Conservation (phyloP, 2,888 invertebrate species). For the Papilio gigon region DNA sequence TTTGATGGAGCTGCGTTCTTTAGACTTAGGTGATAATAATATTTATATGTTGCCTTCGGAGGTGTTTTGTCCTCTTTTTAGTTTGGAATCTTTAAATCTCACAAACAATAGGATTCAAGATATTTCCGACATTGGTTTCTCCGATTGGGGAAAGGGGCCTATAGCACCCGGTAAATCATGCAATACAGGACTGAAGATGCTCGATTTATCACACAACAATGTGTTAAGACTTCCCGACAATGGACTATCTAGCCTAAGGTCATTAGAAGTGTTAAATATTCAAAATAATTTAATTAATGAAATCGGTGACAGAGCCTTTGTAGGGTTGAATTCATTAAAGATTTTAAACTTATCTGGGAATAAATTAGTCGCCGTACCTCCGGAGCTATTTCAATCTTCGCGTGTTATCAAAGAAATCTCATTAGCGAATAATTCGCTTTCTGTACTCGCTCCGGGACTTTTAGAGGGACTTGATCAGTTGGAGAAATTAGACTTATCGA, state of each 20-base stretch:
- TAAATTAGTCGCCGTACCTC: constrained; percentile 89
- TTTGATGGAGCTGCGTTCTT: constrained; percentile 84
- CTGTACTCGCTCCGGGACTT: constrained; percentile 88
- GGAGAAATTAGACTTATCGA: constrained; percentile 87
- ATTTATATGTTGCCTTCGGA: constrained; percentile 88
- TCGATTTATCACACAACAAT: constrained; percentile 89
- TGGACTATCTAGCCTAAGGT: constrained; percentile 86
- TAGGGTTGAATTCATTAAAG: constrained; percentile 86
- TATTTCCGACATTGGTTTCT: constrained; percentile 88
- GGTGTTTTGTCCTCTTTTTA: constrained; percentile 87
- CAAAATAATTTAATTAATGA: constrained; percentile 90
- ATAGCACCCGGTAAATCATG: constrained; percentile 87
- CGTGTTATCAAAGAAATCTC: constrained; percentile 87
- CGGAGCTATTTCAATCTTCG: constrained; percentile 88
- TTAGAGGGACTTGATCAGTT: constrained; percentile 88
- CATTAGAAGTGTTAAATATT: constrained; percentile 86
- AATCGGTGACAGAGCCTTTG: constrained; percentile 88
- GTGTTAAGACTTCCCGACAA: constrained; percentile 86
- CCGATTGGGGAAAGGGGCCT: constrained; percentile 87
- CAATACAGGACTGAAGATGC: constrained; percentile 85
- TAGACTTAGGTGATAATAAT: constrained; percentile 89
- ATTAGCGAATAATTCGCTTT: constrained; percentile 90
- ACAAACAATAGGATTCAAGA: constrained; percentile 91
- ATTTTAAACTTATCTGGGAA: constrained; percentile 91
- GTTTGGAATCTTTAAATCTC: constrained; percentile 86